phyloP scores from a whole-genome alignment of 2,797 vertebrate species.

The Periophthalmus magnuspinnatus region DNA sequence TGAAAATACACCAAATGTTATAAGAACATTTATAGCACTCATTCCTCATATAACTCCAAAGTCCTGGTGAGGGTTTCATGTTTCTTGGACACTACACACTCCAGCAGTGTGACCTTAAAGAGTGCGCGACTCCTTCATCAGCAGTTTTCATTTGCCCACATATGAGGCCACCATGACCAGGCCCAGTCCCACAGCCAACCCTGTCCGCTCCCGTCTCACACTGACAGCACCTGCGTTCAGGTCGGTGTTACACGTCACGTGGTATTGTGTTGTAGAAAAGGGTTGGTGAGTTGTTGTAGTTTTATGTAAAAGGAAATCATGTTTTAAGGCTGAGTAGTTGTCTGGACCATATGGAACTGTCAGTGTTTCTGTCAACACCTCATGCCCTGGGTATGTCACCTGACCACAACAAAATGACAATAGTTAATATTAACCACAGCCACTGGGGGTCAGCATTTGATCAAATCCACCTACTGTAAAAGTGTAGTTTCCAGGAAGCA shows the following conservation, averaged over 20 bases:
- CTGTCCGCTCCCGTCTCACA: not conserved
- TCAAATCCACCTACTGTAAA: constrained; percentile 76
- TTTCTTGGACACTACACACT: constrained; percentile 3
- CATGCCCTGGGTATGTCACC: constrained; percentile 80
- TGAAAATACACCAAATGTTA: not conserved
- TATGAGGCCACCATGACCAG: constrained; percentile 6
- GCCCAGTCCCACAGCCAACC: not conserved
- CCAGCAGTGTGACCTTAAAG: constrained; percentile 3
- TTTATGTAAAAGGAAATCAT: constrained; percentile 75
- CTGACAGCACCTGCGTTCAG: not conserved
- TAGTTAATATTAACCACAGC: not conserved
- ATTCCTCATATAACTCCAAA: not conserved
- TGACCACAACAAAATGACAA: constrained; percentile 46
- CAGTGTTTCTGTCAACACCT: constrained; percentile 73
- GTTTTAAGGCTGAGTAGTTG: constrained; percentile 78
- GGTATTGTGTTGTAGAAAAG: not conserved
- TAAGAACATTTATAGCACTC: too few relatives aligned
- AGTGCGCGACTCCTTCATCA: not conserved
- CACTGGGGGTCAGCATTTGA: constrained; percentile 5
- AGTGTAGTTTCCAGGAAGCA: constrained; percentile 86
- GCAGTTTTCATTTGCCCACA: constrained; percentile 25
- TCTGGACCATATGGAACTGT: constrained; percentile 67
- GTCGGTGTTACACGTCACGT: constrained; percentile 20
- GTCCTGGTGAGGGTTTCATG: not conserved
- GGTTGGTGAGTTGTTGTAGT: not conserved